Conservation (phyloP, 1,140 invertebrate genomes). For the Penaeus indicus region DNA sequence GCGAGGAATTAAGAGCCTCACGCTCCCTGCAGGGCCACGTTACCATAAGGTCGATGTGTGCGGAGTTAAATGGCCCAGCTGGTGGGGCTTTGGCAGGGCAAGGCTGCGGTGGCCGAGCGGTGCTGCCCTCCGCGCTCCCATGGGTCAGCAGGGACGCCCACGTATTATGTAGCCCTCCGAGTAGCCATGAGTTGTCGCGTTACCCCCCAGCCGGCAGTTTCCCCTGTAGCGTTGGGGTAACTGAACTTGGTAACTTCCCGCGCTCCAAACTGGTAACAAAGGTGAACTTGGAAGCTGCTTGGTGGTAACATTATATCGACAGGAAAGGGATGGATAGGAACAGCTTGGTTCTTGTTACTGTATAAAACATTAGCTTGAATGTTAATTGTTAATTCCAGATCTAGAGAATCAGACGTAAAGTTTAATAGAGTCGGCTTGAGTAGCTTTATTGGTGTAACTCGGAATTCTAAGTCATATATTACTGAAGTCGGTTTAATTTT, state of each 20-base stretch:
- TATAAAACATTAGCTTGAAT: too few species aligned
- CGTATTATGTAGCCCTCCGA: constrained; percentile 1
- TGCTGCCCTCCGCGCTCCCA: constrained; percentile 3
- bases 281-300: constrained; percentile 9
- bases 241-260: constrained; percentile 11
- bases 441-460: too few species aligned
- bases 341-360: neutral
- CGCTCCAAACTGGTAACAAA: constrained; percentile 19
- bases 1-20: neutral
- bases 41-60: constrained; percentile 61
- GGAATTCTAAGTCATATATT: too few species aligned
- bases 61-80: constrained; percentile 62
- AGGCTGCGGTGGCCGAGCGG: neutral
- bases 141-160: constrained; percentile 22
- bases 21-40: constrained; percentile 19
- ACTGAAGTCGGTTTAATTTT: too few species aligned
- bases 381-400: too few species aligned
- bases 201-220: neutral
- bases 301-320: neutral
- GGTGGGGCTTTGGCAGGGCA: constrained; percentile 37
- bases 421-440: too few species aligned
- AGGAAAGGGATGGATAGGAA: constrained; percentile 11
- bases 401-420: too few species aligned
- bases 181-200: neutral
- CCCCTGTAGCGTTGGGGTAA: neutral